Evolutionary conservation across 2,888 invertebrate species (phyloP), one percentile per base, ranked within the genome.

Genomic region (Drosophila anomelani): DNA sequence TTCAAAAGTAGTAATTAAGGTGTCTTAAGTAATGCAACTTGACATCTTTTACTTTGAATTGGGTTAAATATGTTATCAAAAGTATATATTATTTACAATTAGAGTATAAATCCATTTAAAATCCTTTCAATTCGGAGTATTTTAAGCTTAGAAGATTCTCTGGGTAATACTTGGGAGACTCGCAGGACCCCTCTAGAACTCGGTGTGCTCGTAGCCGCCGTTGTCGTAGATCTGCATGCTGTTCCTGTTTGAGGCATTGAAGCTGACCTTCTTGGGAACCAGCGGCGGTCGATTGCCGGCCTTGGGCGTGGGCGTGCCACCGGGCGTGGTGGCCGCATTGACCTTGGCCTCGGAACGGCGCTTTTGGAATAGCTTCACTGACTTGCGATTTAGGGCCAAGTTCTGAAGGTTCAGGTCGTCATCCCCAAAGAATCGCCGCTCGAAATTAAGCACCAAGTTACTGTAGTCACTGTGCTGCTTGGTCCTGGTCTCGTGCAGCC

Each of bases 371-470:
- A 91, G 84, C 80, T 88, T 90, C 2, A 91, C 69, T 2, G 92
- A 92, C 70, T 92, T 92, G 46, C 92, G 86, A 47, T 91, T 92
- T 67, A 92, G 73, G 0, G 90, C 87, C 26, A 92, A 79, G 51
- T 90, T 85, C 58, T 90, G 90, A 5, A 92, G 83, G 56, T 91
- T 90, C 1, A 92, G 77, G 34, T 91, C 90, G 80, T 91, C 92
- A 67, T 91, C 91, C 46, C 91, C 86, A 29, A 91, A 85, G 69
- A 91, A 92, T 4, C 91, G 81, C 4, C 85, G 72, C 74, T 92
- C 90, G n/a, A 93, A 93, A 75, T 93, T 93, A 1, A 84, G 70
- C n/a, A 92, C 92, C 69, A 92, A 80, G 78, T 92, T 92, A 68
- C 92, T 92, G 63, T 90, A 92, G 77, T 92, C 92, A 9, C 72